These are phyloP conservation scores for Coenonympha arcania DNA, from an alignment of 2,888 invertebrate genomes.

Conservation along the genomic window DNA sequence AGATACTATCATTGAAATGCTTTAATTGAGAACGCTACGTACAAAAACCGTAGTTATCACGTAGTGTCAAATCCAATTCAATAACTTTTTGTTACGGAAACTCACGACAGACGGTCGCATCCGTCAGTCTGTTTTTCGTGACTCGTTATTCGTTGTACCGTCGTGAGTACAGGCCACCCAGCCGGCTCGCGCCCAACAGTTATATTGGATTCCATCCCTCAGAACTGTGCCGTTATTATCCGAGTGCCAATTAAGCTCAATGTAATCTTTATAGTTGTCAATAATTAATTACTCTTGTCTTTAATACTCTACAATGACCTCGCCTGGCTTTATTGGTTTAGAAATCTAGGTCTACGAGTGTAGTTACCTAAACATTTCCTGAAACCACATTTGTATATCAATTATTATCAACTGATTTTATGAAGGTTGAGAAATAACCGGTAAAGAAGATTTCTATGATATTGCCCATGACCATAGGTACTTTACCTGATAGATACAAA, in stretches of 20 bases:
- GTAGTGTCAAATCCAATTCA: neutral
- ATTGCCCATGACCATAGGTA: no score
- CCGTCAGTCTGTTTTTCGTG: conserved; percentile 15
- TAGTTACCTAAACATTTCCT: no score
- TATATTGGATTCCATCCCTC: conserved; percentile 24
- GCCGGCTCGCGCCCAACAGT: conserved; percentile 21
- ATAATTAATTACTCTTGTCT: conserved; percentile 6
- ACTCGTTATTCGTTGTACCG: conserved; percentile 17
- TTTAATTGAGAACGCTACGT: neutral
- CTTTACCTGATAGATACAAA: no score
- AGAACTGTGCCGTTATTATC: conserved; percentile 20
- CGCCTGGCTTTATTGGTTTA: neutral
- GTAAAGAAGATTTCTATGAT: no score
- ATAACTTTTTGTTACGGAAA: conserved; percentile 8
- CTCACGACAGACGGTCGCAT: neutral
- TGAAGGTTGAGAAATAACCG: no score
- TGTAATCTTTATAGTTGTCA: conserved; percentile 9
- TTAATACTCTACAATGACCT: neutral
- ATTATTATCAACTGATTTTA: no score
- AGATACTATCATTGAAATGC: no score
- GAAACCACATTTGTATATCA: no score
- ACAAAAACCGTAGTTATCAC: neutral
- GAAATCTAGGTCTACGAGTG: neutral
- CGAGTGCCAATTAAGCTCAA: conserved; percentile 24
- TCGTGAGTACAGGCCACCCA: conserved; percentile 25